Conservation (phyloP, 2,113 vertebrate genomes). For the Noturus placidus region DNA sequence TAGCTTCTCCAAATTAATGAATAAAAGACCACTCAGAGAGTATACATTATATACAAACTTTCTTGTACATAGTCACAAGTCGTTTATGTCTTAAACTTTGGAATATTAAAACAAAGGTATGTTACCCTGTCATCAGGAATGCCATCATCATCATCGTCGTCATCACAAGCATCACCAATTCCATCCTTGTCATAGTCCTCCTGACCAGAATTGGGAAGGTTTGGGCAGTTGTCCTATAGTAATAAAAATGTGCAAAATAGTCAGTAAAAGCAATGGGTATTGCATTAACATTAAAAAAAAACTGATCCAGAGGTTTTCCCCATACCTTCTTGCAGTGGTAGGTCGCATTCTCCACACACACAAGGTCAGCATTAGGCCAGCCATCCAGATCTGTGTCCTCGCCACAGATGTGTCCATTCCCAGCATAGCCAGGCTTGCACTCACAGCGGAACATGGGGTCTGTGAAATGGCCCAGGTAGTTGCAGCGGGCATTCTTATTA, state of each 20-base stretch:
- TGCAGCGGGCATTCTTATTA: constrained; percentile 95
- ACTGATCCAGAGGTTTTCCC: background rate
- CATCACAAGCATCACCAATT: constrained; percentile 93
- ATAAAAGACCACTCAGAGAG: constrained; percentile 45
- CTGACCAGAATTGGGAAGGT: constrained; percentile 97
- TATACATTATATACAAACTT: background rate
- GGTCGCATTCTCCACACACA: constrained; percentile 95
- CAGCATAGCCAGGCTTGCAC: constrained; percentile 94
- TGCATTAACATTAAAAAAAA: background rate
- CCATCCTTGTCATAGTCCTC: constrained; percentile 98
- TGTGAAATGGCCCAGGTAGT: constrained; percentile 92
- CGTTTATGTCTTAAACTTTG: background rate
- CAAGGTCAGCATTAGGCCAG: constrained; percentile 93
- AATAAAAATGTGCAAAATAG: background rate
- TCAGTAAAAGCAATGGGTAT: background rate
- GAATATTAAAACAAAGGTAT: background rate
- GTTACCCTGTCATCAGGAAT: constrained; percentile 91
- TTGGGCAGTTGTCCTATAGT: constrained; percentile 94
- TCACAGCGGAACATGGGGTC: constrained; percentile 98
- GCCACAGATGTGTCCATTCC: constrained; percentile 95
- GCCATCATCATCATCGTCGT: constrained; percentile 91
- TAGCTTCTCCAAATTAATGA: constrained; percentile 57
- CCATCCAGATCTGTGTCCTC: constrained; percentile 97
- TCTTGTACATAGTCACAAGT: background rate
- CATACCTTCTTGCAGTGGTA: constrained; percentile 98